A percentile compares a stretch with the other conserved stretches of the same genome.
These are phyloP conservation scores for Lochmaea crataegi DNA, from an alignment of 2,888 invertebrate species.

Conservation along the genomic window DNA sequence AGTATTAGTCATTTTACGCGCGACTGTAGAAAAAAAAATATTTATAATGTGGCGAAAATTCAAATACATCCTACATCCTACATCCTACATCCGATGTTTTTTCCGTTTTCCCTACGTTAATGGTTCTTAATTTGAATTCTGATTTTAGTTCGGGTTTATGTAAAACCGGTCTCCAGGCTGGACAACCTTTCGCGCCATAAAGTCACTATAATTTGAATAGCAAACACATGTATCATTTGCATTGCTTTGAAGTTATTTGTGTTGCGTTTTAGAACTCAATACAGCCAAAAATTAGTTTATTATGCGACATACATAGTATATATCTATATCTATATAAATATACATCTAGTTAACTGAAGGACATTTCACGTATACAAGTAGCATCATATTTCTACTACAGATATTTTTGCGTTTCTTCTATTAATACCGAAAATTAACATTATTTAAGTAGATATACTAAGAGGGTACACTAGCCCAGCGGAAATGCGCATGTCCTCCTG, in stretches of 20 bases:
- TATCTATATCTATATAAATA: neutral
- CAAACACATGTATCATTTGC: constrained; percentile 42
- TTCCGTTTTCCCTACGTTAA: constrained; percentile 18
- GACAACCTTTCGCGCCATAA: constrained; percentile 28
- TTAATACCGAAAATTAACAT: too few species aligned
- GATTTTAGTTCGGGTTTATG: constrained; percentile 34
- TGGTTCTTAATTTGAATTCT: constrained; percentile 35
- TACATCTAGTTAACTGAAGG: neutral
- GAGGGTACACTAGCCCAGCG: too few species aligned
- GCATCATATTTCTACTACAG: neutral
- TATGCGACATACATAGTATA: constrained; percentile 16
- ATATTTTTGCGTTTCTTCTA: too few species aligned
- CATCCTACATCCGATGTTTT: constrained; percentile 11
- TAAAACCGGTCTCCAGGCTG: constrained; percentile 35
- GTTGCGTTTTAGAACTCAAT: constrained; percentile 31
- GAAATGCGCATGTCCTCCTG: too few species aligned
- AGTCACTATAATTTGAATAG: constrained; percentile 43
- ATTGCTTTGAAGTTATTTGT: constrained; percentile 43
- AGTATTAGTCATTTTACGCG: too few species aligned
- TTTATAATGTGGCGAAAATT: constrained; percentile 6
- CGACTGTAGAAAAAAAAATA: too few species aligned
- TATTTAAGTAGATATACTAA: too few species aligned
- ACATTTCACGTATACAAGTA: neutral
- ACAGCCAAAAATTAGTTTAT: constrained; percentile 30
- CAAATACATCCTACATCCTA: constrained; percentile 17